Evolutionary conservation across 1,140 invertebrate genomes (phyloP).

Genomic region (Drosophila sucinea): DNA sequence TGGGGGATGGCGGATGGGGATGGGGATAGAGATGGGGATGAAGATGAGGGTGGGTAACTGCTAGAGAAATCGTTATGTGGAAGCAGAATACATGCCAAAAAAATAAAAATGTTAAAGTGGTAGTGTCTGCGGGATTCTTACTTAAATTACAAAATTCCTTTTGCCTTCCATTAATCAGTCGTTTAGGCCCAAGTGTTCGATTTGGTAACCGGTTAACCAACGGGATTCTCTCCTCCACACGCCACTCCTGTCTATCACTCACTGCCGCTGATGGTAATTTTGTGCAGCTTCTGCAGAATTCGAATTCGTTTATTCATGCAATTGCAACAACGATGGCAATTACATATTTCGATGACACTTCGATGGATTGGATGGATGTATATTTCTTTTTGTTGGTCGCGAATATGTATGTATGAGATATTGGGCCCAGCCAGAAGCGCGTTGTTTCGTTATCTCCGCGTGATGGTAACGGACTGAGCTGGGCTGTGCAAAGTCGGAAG

Average conservation of each 20-base stretch:
- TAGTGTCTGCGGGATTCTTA: conserved; percentile 13
- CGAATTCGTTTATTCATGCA: not conserved
- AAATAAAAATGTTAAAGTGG: not conserved
- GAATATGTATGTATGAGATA: not conserved
- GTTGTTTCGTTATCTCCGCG: conserved; percentile 22
- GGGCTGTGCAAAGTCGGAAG: conserved; percentile 12
- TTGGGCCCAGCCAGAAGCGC: not conserved
- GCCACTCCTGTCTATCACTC: not conserved
- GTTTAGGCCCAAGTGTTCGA: not conserved
- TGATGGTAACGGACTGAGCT: conserved; percentile 20
- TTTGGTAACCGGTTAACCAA: not conserved
- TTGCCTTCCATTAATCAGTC: not conserved
- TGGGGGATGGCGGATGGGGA: not conserved
- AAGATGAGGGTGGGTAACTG: conserved; percentile 13
- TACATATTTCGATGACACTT: conserved; percentile 10
- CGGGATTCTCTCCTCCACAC: not conserved
- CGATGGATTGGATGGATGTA: conserved; percentile 3
- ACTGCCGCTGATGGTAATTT: not conserved
- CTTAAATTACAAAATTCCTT: conserved; percentile 4
- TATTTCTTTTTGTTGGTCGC: not conserved
- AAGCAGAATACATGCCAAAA: conserved; percentile 17
- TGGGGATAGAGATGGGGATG: not conserved
- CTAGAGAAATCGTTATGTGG: conserved; percentile 11
- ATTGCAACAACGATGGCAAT: not conserved
- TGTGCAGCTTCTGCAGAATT: conserved; percentile 7